phyloP scores from a whole-genome alignment of 2,797 vertebrate species.

The Chelmon rostratus region DNA sequence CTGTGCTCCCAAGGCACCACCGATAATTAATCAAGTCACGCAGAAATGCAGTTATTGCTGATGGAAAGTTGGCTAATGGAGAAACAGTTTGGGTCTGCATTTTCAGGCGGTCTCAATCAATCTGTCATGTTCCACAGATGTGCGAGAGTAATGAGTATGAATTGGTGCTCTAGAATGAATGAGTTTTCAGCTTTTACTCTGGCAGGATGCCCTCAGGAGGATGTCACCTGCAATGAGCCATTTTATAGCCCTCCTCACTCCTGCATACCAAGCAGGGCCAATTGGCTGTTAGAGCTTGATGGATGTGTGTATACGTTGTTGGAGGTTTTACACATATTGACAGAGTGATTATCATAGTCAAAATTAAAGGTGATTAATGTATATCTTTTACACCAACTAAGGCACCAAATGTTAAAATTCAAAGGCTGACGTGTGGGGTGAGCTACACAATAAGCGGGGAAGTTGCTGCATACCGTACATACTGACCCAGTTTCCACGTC shows the following conservation, averaged over 20 bases:
- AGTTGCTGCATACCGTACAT: neutral
- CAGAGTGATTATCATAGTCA: constrained; percentile 39
- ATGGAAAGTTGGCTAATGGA: constrained; percentile 51
- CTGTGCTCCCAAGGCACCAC: constrained; percentile 21
- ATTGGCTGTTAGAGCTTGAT: constrained; percentile 46
- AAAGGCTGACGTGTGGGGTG: neutral
- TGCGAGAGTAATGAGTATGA: constrained; percentile 74
- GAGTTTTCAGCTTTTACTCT: constrained; percentile 67
- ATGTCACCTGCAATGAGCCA: constrained; percentile 72
- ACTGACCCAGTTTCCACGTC: neutral
- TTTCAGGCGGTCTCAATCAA: constrained; percentile 62
- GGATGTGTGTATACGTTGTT: constrained; percentile 29
- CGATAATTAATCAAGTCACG: constrained; percentile 65
- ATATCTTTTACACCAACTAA: neutral
- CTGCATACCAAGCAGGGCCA: constrained; percentile 68
- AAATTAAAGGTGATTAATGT: constrained; percentile 52
- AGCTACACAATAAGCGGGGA: neutral
- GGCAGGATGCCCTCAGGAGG: constrained; percentile 66
- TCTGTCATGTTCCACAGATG: constrained; percentile 64
- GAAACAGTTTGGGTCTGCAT: constrained; percentile 53
- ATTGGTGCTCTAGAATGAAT: constrained; percentile 66
- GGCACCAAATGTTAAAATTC: neutral
- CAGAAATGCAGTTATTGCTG: constrained; percentile 39
- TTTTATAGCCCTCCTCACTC: constrained; percentile 62
- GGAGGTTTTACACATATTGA: constrained; percentile 51